A percentile compares a stretch with the other conserved stretches of the same genome.
Conservation (phyloP, 2,797 vertebrate genomes). For the Cynodonichthys magdalenae region DNA sequence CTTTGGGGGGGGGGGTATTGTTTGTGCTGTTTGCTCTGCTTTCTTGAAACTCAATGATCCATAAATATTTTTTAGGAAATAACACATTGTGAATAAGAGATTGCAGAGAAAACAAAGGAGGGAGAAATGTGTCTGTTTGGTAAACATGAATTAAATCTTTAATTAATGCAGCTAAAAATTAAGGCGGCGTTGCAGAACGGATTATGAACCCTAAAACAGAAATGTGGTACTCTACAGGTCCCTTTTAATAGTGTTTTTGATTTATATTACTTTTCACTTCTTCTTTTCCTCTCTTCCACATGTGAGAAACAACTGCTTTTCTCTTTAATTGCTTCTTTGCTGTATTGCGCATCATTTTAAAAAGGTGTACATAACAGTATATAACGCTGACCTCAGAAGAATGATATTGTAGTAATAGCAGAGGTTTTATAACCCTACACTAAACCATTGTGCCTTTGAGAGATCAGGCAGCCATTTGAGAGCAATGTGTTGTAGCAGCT, state of each 20-base stretch:
- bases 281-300: slow-evolving; percentile 18
- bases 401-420: slow-evolving; percentile 59
- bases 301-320: slow-evolving; percentile 16
- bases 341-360: slow-evolving; percentile 63
- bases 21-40: slow-evolving; percentile 32
- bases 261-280: slow-evolving; percentile 20
- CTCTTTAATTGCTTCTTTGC: slow-evolving; percentile 34
- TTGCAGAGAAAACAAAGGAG: slow-evolving; percentile 30
- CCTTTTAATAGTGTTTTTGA: slow-evolving; percentile 31
- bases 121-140: neutral
- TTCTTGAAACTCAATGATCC: slow-evolving; percentile 41
- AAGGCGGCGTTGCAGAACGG: slow-evolving; percentile 5
- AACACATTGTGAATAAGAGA: slow-evolving; percentile 56
- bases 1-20: slow-evolving; percentile 38
- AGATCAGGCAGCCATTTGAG: slow-evolving; percentile 30
- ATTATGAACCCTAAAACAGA: slow-evolving; percentile 30
- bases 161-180: slow-evolving; percentile 20
- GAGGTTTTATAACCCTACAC: slow-evolving; percentile 57
- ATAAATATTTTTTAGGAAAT: slow-evolving; percentile 46
- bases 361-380: slow-evolving; percentile 76
- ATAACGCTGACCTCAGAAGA: slow-evolving; percentile 75
- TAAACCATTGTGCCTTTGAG: slow-evolving; percentile 10
- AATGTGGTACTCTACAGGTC: slow-evolving; percentile 8
- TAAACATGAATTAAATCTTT: slow-evolving; percentile 36
- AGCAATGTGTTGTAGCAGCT: neutral